Percentiles rank a stretch among this genome's conserved stretches.
phyloP scores from a whole-genome alignment of 2,797 vertebrate species.

The Lophotriccus pileatus region DNA sequence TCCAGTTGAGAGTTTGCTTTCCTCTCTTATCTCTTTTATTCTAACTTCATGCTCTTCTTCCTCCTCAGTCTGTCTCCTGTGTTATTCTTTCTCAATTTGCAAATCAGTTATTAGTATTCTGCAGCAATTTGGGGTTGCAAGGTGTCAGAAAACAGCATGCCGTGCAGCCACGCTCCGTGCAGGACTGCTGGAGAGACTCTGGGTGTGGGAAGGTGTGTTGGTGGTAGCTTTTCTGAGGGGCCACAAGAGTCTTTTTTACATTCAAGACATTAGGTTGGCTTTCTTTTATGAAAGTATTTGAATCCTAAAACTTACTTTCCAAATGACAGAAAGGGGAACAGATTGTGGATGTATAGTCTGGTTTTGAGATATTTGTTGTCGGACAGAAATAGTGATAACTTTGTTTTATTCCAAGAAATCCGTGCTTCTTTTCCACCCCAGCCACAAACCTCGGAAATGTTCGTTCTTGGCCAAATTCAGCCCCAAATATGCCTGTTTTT shows the following conservation, averaged over 20 bases:
- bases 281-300: not conserved
- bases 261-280: not conserved
- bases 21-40: not conserved
- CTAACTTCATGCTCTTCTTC: not conserved
- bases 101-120: not conserved
- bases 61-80: not conserved
- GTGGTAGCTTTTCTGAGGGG: not conserved
- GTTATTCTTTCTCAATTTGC: not conserved
- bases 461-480: not conserved
- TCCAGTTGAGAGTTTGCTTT: not conserved
- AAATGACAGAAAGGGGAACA: not conserved
- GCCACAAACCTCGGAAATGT: not conserved
- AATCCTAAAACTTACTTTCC: not conserved
- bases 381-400: not conserved
- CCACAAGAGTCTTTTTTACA: not conserved
- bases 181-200: not conserved
- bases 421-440: not conserved
- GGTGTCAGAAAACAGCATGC: not conserved
- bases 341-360: not conserved
- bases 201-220: accelerated
- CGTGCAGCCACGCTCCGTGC: accelerated
- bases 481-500: not conserved
- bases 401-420: not conserved
- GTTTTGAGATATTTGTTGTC: not conserved
- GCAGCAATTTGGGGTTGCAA: not conserved